Conservation (phyloP, 2,113 vertebrate species). For the Gallinago paraguaiae region DNA sequence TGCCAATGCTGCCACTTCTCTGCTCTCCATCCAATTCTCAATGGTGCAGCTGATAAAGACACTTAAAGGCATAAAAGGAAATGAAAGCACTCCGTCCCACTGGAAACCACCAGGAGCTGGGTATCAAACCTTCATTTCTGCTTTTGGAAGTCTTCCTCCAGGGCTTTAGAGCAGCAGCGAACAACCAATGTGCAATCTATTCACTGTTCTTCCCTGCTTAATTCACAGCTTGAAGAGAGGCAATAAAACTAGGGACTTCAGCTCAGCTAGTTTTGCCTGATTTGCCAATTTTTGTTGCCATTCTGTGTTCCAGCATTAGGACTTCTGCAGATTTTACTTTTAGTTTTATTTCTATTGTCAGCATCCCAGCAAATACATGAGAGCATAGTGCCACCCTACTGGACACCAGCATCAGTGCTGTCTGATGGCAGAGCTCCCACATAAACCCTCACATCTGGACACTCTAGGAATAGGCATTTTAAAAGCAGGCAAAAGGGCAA, state of each 20-base stretch:
- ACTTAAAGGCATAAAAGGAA: constrained; percentile 36
- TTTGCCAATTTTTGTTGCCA: background rate
- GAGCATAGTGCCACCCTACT: background rate
- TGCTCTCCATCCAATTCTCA: background rate
- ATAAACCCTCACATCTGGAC: background rate
- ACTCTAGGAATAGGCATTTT: background rate
- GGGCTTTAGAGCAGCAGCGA: background rate
- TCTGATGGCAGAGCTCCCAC: background rate
- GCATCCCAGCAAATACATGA: background rate
- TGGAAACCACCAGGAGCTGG: constrained; percentile 1
- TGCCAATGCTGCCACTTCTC: background rate
- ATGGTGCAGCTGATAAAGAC: background rate
- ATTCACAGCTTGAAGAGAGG: constrained; percentile 30
- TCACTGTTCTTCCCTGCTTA: background rate
- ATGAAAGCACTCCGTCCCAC: background rate
- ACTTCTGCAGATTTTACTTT: background rate
- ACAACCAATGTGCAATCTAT: background rate
- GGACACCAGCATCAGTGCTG: background rate
- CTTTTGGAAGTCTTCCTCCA: constrained; percentile 4
- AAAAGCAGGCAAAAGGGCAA: background rate
- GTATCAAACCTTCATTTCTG: background rate
- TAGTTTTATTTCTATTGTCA: background rate
- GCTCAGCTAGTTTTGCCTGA: background rate
- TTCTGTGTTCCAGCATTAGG: background rate
- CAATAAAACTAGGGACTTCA: background rate